phyloP scores from a whole-genome alignment of 2,888 invertebrate genomes.

The Dasypogon diadema region DNA sequence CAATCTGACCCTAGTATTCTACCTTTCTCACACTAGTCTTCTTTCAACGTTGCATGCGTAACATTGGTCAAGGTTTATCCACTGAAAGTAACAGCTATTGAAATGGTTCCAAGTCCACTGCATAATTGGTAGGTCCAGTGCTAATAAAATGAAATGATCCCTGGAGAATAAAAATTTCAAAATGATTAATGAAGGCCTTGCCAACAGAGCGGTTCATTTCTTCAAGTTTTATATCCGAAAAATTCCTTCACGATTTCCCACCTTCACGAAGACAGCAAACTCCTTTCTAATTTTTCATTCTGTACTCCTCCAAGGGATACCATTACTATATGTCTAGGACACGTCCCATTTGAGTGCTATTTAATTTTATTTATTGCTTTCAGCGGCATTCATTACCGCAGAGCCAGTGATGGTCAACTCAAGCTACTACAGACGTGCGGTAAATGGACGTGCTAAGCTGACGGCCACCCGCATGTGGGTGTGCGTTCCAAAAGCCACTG shows the following conservation, averaged over 20 bases:
- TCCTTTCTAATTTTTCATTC: conserved; percentile 27
- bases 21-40: too few species aligned
- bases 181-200: too few species aligned
- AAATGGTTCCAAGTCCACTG: too few species aligned
- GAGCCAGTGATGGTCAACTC: conserved; percentile 15
- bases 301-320: background rate
- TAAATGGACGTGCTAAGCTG: background rate
- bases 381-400: conserved; percentile 30
- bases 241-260: background rate
- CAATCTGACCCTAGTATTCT: too few species aligned
- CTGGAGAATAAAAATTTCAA: too few species aligned
- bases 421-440: background rate
- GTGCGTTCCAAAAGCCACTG: background rate
- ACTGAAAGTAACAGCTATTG: too few species aligned
- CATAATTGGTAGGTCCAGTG: too few species aligned
- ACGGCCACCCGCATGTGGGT: conserved; percentile 39
- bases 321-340: background rate
- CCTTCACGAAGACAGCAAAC: background rate
- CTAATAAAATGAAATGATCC: too few species aligned
- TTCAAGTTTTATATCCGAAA: background rate
- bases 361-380: conserved; percentile 33
- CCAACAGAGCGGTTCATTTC: too few species aligned
- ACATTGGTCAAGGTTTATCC: too few species aligned
- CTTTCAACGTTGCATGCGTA: too few species aligned
- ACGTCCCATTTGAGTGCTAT: conserved; percentile 2